A percentile compares a stretch with the other conserved stretches of the same genome.
phyloP scores from a whole-genome alignment of 2,797 vertebrate genomes.

The Garrulus glandarius region DNA sequence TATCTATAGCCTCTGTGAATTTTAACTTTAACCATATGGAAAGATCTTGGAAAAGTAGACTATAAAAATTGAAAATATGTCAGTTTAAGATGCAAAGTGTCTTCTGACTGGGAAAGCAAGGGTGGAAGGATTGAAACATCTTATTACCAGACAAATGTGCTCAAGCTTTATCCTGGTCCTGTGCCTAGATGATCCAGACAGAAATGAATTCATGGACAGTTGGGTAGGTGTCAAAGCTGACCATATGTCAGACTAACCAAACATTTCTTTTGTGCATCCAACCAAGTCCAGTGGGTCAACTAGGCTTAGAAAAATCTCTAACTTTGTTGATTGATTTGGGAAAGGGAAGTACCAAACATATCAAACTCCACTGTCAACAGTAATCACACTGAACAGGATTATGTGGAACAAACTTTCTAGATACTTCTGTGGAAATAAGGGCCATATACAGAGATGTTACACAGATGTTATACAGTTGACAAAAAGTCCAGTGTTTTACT shows the following conservation, averaged over 20 bases:
- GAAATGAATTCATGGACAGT: background rate
- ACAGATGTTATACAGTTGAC: background rate
- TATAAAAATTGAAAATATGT: slow-evolving; percentile 34
- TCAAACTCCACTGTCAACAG: background rate
- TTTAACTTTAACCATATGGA: slow-evolving; percentile 57
- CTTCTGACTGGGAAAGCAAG: slow-evolving; percentile 31
- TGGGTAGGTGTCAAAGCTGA: background rate
- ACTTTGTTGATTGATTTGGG: background rate
- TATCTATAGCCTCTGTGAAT: slow-evolving; percentile 38
- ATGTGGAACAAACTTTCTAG: background rate
- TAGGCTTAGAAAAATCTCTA: background rate
- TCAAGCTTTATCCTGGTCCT: background rate
- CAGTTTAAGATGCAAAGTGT: slow-evolving; percentile 22
- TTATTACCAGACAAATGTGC: slow-evolving; percentile 8
- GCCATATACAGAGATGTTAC: background rate
- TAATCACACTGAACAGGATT: background rate
- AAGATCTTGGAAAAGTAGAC: slow-evolving; percentile 15
- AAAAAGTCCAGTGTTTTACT: background rate
- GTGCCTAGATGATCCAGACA: slow-evolving; percentile 20
- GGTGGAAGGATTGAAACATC: slow-evolving; percentile 1
- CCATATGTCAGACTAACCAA: background rate
- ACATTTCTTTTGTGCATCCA: background rate
- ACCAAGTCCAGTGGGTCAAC: background rate
- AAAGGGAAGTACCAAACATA: background rate
- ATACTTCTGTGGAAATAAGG: background rate